phyloP scores from a whole-genome alignment of 2,797 vertebrate species.

The Etheostoma perlongum region DNA sequence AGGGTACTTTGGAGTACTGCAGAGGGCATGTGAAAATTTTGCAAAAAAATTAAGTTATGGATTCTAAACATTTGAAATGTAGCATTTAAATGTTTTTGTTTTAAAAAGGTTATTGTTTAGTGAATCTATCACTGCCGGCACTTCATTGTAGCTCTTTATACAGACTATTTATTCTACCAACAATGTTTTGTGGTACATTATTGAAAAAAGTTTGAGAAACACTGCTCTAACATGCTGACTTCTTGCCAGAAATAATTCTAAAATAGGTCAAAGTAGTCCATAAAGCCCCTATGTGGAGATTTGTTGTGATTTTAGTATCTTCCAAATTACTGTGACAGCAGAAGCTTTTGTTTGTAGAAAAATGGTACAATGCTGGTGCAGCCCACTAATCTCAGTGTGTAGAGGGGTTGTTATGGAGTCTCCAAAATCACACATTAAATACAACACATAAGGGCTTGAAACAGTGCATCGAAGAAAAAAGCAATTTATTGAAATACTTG shows the following conservation, averaged over 20 bases:
- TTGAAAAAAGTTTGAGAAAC: too few relatives aligned
- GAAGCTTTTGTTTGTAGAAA: neutral
- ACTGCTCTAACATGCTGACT: constrained; percentile 28
- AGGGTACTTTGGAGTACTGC: too few relatives aligned
- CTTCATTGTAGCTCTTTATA: too few relatives aligned
- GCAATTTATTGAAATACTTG: neutral
- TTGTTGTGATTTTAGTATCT: neutral
- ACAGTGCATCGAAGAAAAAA: neutral
- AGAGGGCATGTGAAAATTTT: too few relatives aligned
- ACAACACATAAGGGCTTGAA: constrained; percentile 16
- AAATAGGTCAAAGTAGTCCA: neutral
- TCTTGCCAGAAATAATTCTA: constrained; percentile 17
- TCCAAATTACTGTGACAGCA: neutral
- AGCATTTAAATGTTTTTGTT: too few relatives aligned
- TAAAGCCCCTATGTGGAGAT: neutral
- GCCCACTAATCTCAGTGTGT: neutral
- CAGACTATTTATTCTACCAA: too few relatives aligned
- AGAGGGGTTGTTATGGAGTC: neutral
- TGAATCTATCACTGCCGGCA: too few relatives aligned
- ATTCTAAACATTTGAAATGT: too few relatives aligned
- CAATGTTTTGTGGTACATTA: too few relatives aligned
- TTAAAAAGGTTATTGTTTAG: too few relatives aligned
- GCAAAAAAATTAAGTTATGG: too few relatives aligned
- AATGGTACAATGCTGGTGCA: too few relatives aligned
- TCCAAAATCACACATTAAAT: neutral